phyloP scores from a whole-genome alignment of 2,113 vertebrate genomes.

The Cygnus buccinator region DNA sequence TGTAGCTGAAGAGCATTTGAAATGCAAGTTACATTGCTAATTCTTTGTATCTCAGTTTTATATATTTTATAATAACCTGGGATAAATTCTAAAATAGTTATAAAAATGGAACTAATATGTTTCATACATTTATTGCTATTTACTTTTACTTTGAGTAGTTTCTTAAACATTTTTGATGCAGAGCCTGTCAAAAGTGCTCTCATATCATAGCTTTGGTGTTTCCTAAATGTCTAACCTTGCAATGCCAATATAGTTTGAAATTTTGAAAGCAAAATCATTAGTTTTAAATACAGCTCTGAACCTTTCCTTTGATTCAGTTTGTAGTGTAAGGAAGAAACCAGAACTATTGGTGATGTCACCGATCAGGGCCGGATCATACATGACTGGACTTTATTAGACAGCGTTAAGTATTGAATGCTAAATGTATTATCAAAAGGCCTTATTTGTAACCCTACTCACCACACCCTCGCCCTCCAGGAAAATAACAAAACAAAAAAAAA shows the following conservation, averaged over 20 bases:
- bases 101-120: constrained; percentile 68
- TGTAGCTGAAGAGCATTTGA: constrained; percentile 81
- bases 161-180: constrained; percentile 59
- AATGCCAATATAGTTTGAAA: constrained; percentile 73
- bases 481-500: not conserved
- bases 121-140: constrained; percentile 71
- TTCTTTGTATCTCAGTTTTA: constrained; percentile 85
- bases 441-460: constrained; percentile 61
- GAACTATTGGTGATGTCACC: constrained; percentile 65
- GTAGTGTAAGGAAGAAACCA: not conserved
- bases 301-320: constrained; percentile 47
- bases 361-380: constrained; percentile 59
- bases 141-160: constrained; percentile 65
- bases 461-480: constrained; percentile 22
- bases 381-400: constrained; percentile 60
- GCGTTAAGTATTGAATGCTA: constrained; percentile 63
- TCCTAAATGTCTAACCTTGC: constrained; percentile 75
- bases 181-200: constrained; percentile 71
- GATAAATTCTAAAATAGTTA: constrained; percentile 79
- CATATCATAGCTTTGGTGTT: constrained; percentile 74
- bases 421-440: constrained; percentile 71
- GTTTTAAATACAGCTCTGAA: not conserved
- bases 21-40: constrained; percentile 80
- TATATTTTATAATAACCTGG: constrained; percentile 85
- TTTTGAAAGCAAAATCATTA: constrained; percentile 35